Base-by-base conservation (phyloP, 1,140 invertebrate genomes). In the Drosophila funebris region DNA sequence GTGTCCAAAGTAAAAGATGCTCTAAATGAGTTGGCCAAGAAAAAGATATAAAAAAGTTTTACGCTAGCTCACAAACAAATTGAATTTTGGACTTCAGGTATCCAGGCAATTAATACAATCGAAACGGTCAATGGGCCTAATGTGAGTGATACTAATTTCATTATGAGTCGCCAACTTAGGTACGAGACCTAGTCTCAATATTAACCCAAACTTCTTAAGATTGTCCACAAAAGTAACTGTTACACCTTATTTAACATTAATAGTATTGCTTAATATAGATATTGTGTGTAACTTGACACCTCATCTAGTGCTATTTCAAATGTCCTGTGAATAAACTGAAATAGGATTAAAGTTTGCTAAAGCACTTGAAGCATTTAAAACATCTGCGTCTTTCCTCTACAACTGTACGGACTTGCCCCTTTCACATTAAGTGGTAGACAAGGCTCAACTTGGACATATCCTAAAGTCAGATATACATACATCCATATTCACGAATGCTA, bases 101-200 rank as follows among this genome's bases (percentile, higher is more conserved):
- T 78, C 62, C 66, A 73, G 67, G 33, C 72, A 78, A 78, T 84
- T 69, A 73, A 76, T 71, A 66, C 72, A 76, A 79, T 72, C 8
- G 75, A 60, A 9, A n/a, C 41, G 29, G 16, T 24, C 44, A 56
- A 66, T 44, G 16, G 56, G 70, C 39, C 58, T 66, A 67, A 62
- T 72, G 74, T 58, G 69, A 80, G 69, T 72, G 82, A 87, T 81
- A 78, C 74, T 78, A 85, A 81, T 85, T 87, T 87, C 53, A 60
- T 48, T 70, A 63, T 44, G 48, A 33, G 29, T 41, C 9, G n/a
- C 7, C 64, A 58, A 79, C 71, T 84, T 66, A 67, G 75, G 52
- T 62, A 41, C 20, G 67, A 43, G 66, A 31, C 16, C 22, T 53
- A 44, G 52, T 33, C 48, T 60, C 69, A 85, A 85, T 85, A 85